Base-by-base conservation (phyloP, 2,113 vertebrate species). In the Corvus cornix region DNA sequence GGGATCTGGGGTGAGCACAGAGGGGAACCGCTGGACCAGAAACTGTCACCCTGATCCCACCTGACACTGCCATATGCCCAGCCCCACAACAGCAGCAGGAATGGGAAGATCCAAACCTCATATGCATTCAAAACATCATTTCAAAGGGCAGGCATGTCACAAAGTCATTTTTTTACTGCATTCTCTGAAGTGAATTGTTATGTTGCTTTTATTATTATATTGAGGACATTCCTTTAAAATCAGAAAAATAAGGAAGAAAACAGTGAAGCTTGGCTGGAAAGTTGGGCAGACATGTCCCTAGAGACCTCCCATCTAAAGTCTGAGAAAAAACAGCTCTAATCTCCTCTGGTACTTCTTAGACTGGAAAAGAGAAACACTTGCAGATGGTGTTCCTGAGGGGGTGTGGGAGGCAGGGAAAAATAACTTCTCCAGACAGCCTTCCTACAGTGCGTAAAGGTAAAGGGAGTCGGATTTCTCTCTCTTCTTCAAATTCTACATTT, bases 371-470 rank as follows among this genome's bases (percentile, higher is more conserved):
- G 87, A 88, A 96, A 44, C 66, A 64, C 35, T 84, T 96, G 89
- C 93, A 97, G 96, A 75, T 93, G 81, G 70, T 66, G 74, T 33
- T 89, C 89, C 87, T 76, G 43, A 81, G 74, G 53, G 66, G 30
- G 12, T 58, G 66, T 75, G 82, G 85, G 86, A 93, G 64, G 72
- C 59, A 87, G 30, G 28, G 84, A 56, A 95, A 91, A 84, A 44
- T 11, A 79, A 76, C 49, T 88, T 84, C 56, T 87, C 91, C 52
- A 78, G 21, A 41, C 60, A 60, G 56, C 51, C 77, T 67, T 91
- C 37, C 87, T 53, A 28, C 46, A 52, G 13, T 20, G 20, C 23
- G 17, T 43, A 53, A 84, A 92, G 68, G 59, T 81, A 67, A 74
- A 88, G 43, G 16, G 35, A 51, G 70, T 26, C 10, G 0, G 14